Percentiles rank a stretch among this genome's conserved stretches.
phyloP scores from a whole-genome alignment of 1,140 invertebrate genomes.

The Apis florea region DNA sequence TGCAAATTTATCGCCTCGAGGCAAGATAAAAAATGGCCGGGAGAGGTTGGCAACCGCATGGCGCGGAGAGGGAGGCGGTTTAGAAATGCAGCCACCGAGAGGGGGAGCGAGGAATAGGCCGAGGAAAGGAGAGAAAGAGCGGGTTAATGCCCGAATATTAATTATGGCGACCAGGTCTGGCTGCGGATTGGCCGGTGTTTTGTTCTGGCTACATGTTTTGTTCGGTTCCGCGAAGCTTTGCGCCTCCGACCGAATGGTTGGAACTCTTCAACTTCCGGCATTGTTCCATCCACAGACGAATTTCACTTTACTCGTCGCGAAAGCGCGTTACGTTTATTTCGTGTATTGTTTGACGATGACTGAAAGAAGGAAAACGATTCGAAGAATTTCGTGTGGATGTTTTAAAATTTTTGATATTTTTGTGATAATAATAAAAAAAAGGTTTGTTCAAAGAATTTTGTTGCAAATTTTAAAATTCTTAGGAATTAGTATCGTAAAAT shows the following conservation, averaged over 20 bases:
- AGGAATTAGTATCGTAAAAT: too few species aligned
- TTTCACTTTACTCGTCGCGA: not conserved
- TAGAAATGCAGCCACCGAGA: not conserved
- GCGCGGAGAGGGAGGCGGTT: too few species aligned
- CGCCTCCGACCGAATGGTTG: not conserved
- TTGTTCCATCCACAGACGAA: constrained; percentile 25
- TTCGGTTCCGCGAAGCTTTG: constrained; percentile 23
- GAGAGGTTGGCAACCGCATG: not conserved
- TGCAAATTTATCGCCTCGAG: constrained; percentile 70
- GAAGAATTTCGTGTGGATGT: too few species aligned
- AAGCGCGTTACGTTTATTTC: not conserved
- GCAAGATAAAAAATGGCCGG: constrained; percentile 43
- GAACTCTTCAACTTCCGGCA: constrained; percentile 5
- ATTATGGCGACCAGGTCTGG: constrained; percentile 66
- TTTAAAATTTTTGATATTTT: too few species aligned
- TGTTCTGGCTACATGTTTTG: constrained; percentile 65
- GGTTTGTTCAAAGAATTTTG: too few species aligned
- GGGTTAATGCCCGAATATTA: constrained; percentile 73
- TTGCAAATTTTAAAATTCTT: too few species aligned
- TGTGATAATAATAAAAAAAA: too few species aligned
- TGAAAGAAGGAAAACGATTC: too few species aligned
- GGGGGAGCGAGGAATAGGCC: constrained; percentile 2
- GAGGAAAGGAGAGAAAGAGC: constrained; percentile 36
- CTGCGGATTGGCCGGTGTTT: constrained; percentile 62
- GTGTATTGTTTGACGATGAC: not conserved